Conservation (phyloP, 1,140 invertebrate genomes). For the Meloidogyne hapla region DNA sequence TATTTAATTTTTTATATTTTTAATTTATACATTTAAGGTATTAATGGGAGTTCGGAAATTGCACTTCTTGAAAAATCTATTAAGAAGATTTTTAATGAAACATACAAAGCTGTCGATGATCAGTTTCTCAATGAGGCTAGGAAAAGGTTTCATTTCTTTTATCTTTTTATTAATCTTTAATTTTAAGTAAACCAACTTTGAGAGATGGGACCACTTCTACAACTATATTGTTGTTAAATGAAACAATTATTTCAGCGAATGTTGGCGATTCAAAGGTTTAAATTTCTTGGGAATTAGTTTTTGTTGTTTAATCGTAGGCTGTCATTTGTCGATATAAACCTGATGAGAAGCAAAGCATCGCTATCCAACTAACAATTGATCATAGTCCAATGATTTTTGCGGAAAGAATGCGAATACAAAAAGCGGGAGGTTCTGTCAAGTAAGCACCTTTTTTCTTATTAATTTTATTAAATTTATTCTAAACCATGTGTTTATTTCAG, state of each 20-base stretch:
- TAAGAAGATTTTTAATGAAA: constrained; percentile 66
- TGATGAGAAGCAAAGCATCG: constrained; percentile 53
- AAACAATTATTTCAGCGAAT: constrained; percentile 67
- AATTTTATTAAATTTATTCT: background rate
- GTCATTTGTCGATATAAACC: constrained; percentile 66
- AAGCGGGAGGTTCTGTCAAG: constrained; percentile 67
- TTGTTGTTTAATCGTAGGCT: constrained; percentile 59
- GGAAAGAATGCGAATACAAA: constrained; percentile 69
- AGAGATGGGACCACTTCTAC: constrained; percentile 69
- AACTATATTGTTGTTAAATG: constrained; percentile 65
- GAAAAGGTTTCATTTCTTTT: constrained; percentile 58
- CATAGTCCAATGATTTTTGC: constrained; percentile 67
- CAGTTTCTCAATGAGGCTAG: constrained; percentile 67
- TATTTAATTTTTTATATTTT: background rate
- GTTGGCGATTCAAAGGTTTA: constrained; percentile 68
- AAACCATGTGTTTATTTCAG: constrained; percentile 54
- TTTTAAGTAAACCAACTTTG: constrained; percentile 63
- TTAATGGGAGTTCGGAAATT: constrained; percentile 17
- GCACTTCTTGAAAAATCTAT: constrained; percentile 66
- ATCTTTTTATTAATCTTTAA: background rate
- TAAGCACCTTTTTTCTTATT: no score
- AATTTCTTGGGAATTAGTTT: constrained; percentile 21
- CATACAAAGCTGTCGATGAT: constrained; percentile 68
- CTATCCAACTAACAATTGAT: constrained; percentile 66
- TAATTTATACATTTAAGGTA: constrained; percentile 15